These are phyloP conservation scores for Quadriops clusia DNA, from an alignment of 2,888 invertebrate genomes.

Conservation along the genomic window DNA sequence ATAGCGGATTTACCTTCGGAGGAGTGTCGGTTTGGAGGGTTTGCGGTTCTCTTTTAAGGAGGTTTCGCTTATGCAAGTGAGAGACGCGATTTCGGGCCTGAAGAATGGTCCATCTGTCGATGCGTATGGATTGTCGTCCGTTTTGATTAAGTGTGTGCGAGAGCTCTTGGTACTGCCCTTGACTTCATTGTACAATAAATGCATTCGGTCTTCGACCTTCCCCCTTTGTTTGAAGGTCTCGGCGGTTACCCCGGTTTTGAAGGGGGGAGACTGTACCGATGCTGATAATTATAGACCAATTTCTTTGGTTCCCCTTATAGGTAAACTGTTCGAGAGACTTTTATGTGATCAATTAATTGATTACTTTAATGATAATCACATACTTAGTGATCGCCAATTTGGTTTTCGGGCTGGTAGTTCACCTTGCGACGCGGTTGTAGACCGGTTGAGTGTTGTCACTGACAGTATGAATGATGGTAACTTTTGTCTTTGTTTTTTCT, in stretches of 20 bases:
- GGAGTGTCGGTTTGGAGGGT: no score
- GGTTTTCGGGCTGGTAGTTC: slow-evolving; percentile 6
- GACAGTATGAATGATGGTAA: no score
- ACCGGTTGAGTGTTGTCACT: no score
- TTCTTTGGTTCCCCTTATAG: slow-evolving; percentile 1
- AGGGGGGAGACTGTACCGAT: slow-evolving; percentile 5
- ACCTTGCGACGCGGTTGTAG: no score
- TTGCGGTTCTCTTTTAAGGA: neutral
- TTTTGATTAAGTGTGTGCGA: slow-evolving; percentile 4
- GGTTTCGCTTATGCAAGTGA: slow-evolving; percentile 6
- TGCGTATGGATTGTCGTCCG: slow-evolving; percentile 5
- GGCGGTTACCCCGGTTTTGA: slow-evolving; percentile 6
- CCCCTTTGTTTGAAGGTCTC: slow-evolving; percentile 4
- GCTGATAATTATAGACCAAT: slow-evolving; percentile 7
- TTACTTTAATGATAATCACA: slow-evolving; percentile 3
- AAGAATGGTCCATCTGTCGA: slow-evolving; percentile 2
- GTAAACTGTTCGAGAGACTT: slow-evolving; percentile 6
- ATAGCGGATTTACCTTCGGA: no score
- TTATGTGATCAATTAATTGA: slow-evolving; percentile 2
- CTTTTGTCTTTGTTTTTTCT: no score
- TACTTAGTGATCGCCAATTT: slow-evolving; percentile 2
- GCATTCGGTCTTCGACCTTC: slow-evolving; percentile 1
- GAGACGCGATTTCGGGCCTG: slow-evolving; percentile 5
- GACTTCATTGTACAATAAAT: slow-evolving; percentile 3
- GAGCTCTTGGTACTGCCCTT: slow-evolving; percentile 4